Evolutionary conservation across 1,140 invertebrate genomes (phyloP).

Genomic region (Eurosta solidaginis): DNA sequence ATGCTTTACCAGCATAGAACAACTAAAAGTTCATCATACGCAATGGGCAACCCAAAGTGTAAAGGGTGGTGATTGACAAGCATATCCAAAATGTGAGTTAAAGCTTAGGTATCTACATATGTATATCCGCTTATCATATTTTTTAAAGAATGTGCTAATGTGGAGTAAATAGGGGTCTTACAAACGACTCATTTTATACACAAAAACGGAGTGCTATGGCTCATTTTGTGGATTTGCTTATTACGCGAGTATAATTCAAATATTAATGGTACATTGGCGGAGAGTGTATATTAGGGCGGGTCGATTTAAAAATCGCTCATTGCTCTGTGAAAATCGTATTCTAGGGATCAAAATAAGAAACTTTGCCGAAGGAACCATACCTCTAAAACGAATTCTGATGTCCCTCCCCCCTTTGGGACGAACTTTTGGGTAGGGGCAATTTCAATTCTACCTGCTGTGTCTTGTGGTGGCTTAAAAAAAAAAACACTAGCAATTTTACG

Average conservation of each 20-base stretch:
- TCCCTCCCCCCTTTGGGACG: no score
- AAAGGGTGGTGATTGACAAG: neutral
- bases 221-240: neutral
- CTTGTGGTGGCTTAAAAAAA: no score
- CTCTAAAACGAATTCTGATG: no score
- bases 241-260: slow-evolving; percentile 3
- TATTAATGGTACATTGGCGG: slow-evolving; percentile 18
- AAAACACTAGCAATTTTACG: no score
- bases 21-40: slow-evolving; percentile 22
- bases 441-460: no score
- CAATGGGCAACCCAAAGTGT: neutral
- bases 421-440: no score
- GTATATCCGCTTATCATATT: neutral
- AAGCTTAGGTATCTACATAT: neutral
- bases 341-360: no score
- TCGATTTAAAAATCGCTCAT: no score
- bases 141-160: neutral
- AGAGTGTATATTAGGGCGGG: neutral
- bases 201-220: neutral
- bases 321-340: no score
- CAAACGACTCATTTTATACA: neutral
- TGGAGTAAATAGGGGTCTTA: neutral
- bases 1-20: neutral
- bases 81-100: neutral
- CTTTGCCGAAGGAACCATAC: no score